Evolutionary conservation across 2,797 vertebrate genomes (phyloP), one percentile per base, ranked within the genome.

Genomic region (Melanotaenia pygmaea): DNA sequence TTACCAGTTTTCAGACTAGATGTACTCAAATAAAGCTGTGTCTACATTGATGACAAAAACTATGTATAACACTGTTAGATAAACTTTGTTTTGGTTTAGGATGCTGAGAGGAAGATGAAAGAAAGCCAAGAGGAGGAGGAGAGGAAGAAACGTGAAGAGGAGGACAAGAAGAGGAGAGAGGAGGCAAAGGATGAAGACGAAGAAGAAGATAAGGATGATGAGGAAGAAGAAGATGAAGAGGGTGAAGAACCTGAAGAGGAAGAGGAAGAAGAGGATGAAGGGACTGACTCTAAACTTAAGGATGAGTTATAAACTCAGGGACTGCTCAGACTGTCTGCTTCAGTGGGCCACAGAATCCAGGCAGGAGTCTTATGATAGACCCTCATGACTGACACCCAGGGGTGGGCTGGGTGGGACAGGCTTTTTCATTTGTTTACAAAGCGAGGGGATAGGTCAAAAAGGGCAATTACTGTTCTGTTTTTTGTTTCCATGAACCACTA

Each of bases 71-170:
- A 56, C 24, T 10, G n/a, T 53, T 5, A 10, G 10, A 9, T 54
- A 0, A 34, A 26, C 8, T 9, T 51, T 34, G 16, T 2, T 57
- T 28, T 20, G 1, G 58, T 68, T 12, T 72, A 96, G 94, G 95
- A 95, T 12, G 77, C 90, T 5, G 94, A 95, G 82, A 95, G 91
- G 76, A 94, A 92, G 67, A 95, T 95, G 95, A 95, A 94, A 74
- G 95, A 95, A 54, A 71, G 81, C 62, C 94, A 95, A 72, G 92
- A 94, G 38, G 93, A 94, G 59, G 92, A 94, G 34, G 93, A 94
- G 74, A 87, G 92, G 34, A 93, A 93, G 83, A 92, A 87, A 22
- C 93, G 86, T 0, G 93, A 94, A 65, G 94, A 95, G 26, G 94
- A 95, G 47, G 94, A 94, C 65, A 89, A 81, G 22, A 89, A 80